phyloP scores from a whole-genome alignment of 2,888 invertebrate genomes.

The Myathropa florea region DNA sequence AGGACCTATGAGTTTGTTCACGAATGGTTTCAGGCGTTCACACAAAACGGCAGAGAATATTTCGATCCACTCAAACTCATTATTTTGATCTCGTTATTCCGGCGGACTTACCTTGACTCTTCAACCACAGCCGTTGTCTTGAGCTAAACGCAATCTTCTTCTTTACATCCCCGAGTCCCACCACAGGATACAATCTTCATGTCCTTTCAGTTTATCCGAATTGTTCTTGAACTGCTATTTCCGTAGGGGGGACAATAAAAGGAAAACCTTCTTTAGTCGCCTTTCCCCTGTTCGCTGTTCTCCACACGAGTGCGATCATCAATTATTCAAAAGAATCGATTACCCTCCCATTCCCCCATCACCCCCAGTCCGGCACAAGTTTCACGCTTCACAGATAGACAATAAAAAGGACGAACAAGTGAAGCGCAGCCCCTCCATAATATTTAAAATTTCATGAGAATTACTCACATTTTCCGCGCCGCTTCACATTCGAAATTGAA shows the following conservation, averaged over 20 bases:
- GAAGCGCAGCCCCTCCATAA: not conserved
- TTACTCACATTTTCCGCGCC: not conserved
- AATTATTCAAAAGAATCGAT: slow-evolving; percentile 32
- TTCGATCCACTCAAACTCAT: too few species aligned
- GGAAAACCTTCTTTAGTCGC: not conserved
- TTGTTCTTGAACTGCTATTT: not conserved
- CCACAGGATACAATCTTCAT: not conserved
- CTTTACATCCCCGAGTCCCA: not conserved
- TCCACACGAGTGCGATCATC: not conserved
- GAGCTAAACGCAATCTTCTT: not conserved
- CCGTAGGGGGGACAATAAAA: not conserved
- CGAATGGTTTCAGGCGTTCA: too few species aligned
- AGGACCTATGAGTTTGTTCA: too few species aligned
- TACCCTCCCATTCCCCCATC: not conserved
- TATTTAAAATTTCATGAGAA: slow-evolving; percentile 32
- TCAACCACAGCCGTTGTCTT: not conserved
- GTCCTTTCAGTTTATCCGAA: not conserved
- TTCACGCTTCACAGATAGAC: not conserved
- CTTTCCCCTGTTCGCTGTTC: not conserved
- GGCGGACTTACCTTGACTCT: not conserved
- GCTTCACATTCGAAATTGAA: slow-evolving; percentile 30
- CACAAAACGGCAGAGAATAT: too few species aligned
- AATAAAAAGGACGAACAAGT: not conserved
- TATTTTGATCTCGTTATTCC: too few species aligned
- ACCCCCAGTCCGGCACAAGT: not conserved